A percentile compares a stretch with the other conserved stretches of the same genome.
Evolutionary conservation across 2,113 vertebrate genomes (phyloP).

Genomic region (Grantiella picta): DNA sequence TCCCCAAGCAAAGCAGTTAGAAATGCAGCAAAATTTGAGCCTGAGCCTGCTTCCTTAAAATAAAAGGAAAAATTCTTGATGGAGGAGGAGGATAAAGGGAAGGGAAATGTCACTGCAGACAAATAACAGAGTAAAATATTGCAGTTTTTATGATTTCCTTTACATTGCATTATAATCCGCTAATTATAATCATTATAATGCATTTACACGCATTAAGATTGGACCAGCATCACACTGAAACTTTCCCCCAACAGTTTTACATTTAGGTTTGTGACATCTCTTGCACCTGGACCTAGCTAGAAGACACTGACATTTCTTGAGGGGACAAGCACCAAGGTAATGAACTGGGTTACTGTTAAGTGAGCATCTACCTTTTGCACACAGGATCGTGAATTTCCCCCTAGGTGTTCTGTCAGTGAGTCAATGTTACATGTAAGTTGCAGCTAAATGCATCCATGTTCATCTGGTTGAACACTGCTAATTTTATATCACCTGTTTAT

Average conservation of each 20-base stretch:
- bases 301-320: not conserved
- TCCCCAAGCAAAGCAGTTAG: not conserved
- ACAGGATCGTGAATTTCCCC: not conserved
- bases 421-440: not conserved
- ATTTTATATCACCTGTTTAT: constrained; percentile 9
- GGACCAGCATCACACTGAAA: not conserved
- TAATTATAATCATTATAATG: not conserved
- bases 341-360: not conserved
- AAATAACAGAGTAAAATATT: not conserved
- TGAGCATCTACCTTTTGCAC: not conserved
- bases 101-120: not conserved
- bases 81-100: not conserved
- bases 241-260: not conserved
- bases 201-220: not conserved
- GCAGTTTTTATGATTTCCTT: not conserved
- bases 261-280: not conserved
- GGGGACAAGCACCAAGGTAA: not conserved
- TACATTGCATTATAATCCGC: not conserved
- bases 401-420: not conserved
- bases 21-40: not conserved
- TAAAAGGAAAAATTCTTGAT: not conserved
- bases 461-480: not conserved
- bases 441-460: not conserved
- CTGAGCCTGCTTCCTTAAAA: not conserved
- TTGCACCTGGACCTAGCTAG: not conserved